These are phyloP conservation scores for Pherbina coryleti DNA, from an alignment of 2,888 invertebrate species.

Conservation along the genomic window DNA sequence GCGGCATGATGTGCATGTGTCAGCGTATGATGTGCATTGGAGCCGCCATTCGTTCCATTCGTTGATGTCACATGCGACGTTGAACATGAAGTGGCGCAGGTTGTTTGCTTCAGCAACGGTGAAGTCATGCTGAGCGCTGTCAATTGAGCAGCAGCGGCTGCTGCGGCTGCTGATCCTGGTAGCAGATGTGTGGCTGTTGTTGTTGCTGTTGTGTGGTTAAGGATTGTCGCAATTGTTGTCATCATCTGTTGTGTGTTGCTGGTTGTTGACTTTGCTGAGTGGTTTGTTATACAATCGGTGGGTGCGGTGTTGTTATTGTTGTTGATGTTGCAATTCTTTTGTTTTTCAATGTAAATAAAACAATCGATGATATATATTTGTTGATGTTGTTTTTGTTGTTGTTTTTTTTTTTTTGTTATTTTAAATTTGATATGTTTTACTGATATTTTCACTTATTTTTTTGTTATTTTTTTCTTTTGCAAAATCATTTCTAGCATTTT, in stretches of 20 bases:
- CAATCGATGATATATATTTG: not conserved
- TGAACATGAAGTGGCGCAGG: conserved; percentile 41
- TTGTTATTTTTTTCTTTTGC: not conserved
- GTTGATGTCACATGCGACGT: conserved; percentile 43
- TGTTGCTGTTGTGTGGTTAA: conserved; percentile 46
- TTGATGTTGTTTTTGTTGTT: not conserved
- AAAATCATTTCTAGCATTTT: not conserved
- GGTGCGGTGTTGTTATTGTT: conserved; percentile 2
- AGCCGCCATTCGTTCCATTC: conserved; percentile 41
- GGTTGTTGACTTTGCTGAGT: conserved; percentile 20
- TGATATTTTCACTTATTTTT: not conserved
- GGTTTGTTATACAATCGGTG: conserved; percentile 22
- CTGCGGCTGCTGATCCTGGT: conserved; percentile 34
- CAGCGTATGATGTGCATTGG: conserved; percentile 37
- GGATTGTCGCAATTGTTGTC: conserved; percentile 51
- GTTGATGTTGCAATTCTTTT: conserved; percentile 5
- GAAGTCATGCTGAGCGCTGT: conserved; percentile 38
- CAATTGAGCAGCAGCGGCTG: conserved; percentile 38
- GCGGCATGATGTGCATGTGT: conserved; percentile 38
- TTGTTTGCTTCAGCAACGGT: conserved; percentile 35
- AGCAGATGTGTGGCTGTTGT: conserved; percentile 31
- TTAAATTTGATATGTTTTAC: conserved; percentile 17
- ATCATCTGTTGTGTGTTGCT: conserved; percentile 9
- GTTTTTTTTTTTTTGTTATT: not conserved
- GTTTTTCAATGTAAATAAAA: not conserved